These are phyloP conservation scores for Clarias gariepinus DNA, from an alignment of 2,113 vertebrate species.

Conservation along the genomic window DNA sequence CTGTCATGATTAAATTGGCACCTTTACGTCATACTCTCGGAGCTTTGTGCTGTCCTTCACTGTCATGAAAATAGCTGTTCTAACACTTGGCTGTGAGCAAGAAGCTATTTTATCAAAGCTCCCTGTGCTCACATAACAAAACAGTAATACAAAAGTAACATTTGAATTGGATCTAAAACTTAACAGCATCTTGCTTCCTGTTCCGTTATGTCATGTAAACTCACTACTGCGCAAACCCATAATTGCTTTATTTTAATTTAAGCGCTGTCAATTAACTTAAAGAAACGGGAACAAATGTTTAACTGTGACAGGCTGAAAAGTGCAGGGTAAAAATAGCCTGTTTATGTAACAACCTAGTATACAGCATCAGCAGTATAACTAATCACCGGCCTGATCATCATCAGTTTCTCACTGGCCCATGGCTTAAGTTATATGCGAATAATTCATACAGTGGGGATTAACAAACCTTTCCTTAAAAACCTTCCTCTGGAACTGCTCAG, in stretches of 20 bases:
- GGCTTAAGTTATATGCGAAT: no score
- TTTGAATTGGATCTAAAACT: not conserved
- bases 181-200: not conserved
- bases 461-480: no score
- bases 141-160: not conserved
- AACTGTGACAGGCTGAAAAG: no score
- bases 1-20: conserved; percentile 9
- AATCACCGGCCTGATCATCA: no score
- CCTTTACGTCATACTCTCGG: not conserved
- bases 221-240: not conserved
- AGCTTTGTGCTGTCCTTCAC: conserved; percentile 4
- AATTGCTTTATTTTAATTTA: not conserved
- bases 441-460: no score
- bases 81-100: not conserved
- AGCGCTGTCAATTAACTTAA: not conserved
- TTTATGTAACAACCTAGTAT: no score
- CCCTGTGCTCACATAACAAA: no score
- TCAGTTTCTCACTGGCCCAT: no score
- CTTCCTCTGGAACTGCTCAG: no score
- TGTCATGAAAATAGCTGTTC: conserved; percentile 3
- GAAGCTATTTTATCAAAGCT: not conserved
- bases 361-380: no score
- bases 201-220: not conserved
- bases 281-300: no score
- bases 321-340: no score